A percentile compares a stretch with the other conserved stretches of the same genome.
Evolutionary conservation across 2,113 vertebrate genomes (phyloP).

Genomic region (Elanus axillaris): DNA sequence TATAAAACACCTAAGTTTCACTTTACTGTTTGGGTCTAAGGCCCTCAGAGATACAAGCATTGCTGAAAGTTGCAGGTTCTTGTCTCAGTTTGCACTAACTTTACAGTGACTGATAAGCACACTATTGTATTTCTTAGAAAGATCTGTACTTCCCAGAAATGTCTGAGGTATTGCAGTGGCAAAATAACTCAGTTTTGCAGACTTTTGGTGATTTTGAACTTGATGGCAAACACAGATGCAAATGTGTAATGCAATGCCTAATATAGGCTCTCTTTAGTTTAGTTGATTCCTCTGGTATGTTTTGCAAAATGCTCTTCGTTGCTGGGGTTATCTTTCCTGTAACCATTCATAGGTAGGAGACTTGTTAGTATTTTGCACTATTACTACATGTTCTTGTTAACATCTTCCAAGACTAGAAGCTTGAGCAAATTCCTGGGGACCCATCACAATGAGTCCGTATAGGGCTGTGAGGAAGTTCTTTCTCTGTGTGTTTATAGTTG

Average conservation of each 20-base stretch:
- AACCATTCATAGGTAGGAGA: neutral
- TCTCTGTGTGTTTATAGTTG: neutral
- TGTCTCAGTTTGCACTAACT: neutral
- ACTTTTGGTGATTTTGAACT: neutral
- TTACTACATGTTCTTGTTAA: neutral
- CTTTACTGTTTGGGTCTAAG: neutral
- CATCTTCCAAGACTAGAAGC: neutral
- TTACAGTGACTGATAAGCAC: neutral
- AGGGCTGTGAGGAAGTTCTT: neutral
- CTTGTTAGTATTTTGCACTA: neutral
- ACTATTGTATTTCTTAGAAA: slow-evolving; percentile 21
- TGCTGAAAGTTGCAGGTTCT: neutral
- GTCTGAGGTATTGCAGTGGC: neutral
- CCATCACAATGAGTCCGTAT: neutral
- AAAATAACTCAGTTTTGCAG: neutral
- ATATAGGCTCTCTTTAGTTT: neutral
- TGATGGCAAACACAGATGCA: slow-evolving; percentile 13
- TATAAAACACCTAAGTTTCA: neutral
- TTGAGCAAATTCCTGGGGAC: neutral
- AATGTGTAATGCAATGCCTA: neutral
- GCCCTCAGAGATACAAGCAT: neutral
- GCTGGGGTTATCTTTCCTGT: neutral
- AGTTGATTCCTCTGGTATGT: neutral
- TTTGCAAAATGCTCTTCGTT: neutral
- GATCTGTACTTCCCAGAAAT: slow-evolving; percentile 18